Evolutionary conservation across 2,113 vertebrate species (phyloP).

Genomic region (Lepisosteus oculatus): DNA sequence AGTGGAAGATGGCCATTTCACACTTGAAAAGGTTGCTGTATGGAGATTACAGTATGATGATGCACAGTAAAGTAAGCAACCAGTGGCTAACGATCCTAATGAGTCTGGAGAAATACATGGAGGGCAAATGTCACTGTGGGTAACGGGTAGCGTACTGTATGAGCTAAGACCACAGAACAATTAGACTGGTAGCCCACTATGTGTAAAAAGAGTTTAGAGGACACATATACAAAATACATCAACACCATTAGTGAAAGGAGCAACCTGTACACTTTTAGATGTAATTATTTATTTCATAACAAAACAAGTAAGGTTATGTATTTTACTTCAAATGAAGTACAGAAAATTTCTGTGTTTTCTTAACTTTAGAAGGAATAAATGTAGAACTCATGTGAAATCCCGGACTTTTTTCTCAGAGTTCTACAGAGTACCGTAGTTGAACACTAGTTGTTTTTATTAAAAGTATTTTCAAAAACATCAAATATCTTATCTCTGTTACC

Average conservation of each 20-base stretch:
- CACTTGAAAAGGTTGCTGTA: background rate
- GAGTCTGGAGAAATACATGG: background rate
- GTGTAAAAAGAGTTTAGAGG: background rate
- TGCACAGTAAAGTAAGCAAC: too few relatives aligned
- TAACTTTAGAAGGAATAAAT: background rate
- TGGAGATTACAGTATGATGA: background rate
- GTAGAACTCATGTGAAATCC: background rate
- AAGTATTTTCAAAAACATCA: too few relatives aligned
- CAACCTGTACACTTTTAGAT: too few relatives aligned
- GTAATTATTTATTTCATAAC: background rate
- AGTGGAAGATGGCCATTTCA: constrained; percentile 4
- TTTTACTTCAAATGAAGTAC: too few relatives aligned
- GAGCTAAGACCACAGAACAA: background rate
- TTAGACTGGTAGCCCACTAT: background rate
- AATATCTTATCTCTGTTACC: too few relatives aligned
- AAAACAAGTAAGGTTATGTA: background rate
- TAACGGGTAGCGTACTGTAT: background rate
- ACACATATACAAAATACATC: too few relatives aligned
- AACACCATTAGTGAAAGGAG: background rate
- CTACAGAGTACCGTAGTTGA: too few relatives aligned
- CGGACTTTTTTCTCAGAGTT: background rate
- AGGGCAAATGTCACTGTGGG: background rate
- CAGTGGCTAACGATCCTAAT: background rate
- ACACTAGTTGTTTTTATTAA: too few relatives aligned
- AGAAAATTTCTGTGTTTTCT: background rate